Evolutionary conservation across 2,113 vertebrate species (phyloP).

Genomic region (Apeltes quadracus): DNA sequence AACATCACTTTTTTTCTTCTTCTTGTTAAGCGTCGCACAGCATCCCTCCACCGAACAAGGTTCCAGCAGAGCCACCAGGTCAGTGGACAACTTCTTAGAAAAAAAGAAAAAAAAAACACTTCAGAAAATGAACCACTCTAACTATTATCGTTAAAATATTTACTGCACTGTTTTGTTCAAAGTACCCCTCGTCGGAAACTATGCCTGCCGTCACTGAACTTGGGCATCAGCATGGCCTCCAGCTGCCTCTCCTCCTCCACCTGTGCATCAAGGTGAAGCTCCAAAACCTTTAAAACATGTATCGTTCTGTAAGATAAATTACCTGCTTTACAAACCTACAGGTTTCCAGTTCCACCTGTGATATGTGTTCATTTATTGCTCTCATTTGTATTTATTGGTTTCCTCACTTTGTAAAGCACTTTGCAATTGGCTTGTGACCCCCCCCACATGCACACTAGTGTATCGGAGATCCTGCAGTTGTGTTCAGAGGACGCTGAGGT

Average conservation of each 20-base stretch:
- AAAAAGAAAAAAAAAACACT: neutral
- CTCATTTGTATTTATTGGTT: neutral
- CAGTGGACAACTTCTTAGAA: neutral
- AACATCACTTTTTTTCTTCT: too few relatives aligned
- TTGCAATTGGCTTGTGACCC: too few relatives aligned
- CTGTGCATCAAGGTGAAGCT: constrained; percentile 83
- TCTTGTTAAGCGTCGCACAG: constrained; percentile 10
- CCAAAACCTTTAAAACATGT: neutral
- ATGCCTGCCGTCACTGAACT: constrained; percentile 57
- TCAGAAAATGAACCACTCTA: neutral
- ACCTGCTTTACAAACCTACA: neutral
- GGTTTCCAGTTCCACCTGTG: neutral
- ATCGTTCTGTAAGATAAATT: neutral
- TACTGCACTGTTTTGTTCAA: constrained; percentile 8
- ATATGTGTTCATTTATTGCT: neutral
- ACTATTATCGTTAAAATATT: too few relatives aligned
- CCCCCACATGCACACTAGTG: constrained; percentile 53
- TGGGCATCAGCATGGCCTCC: constrained; percentile 86
- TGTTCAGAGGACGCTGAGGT: constrained; percentile 87
- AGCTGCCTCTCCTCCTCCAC: constrained; percentile 82
- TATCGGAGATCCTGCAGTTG: constrained; percentile 84
- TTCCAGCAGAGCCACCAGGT: constrained; percentile 58
- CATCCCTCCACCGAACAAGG: constrained; percentile 19
- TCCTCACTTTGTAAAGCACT: neutral
- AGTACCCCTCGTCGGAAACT: constrained; percentile 61